These are phyloP conservation scores for Acipenser transmontanus DNA, from an alignment of 2,797 vertebrate species.

Conservation along the genomic window DNA sequence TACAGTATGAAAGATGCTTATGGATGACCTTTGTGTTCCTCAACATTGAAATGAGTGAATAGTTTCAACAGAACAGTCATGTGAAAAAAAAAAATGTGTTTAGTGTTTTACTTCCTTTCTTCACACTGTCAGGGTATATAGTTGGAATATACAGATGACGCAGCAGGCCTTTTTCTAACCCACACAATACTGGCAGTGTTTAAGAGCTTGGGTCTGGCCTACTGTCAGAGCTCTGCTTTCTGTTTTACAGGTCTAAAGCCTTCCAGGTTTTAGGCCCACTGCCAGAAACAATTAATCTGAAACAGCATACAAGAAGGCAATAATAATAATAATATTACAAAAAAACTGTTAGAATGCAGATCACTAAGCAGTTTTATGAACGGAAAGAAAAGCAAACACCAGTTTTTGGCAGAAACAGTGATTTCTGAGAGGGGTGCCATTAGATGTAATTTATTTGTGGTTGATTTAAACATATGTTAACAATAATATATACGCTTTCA, in stretches of 20 bases:
- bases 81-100: slow-evolving; percentile 9
- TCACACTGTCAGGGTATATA: slow-evolving; percentile 12
- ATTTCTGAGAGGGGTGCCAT: background rate
- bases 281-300: slow-evolving; percentile 73
- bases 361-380: slow-evolving; percentile 22
- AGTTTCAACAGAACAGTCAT: slow-evolving; percentile 10
- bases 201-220: slow-evolving; percentile 44
- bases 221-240: slow-evolving; percentile 49
- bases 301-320: slow-evolving; percentile 39
- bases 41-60: slow-evolving; percentile 13
- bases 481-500: background rate
- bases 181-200: slow-evolving; percentile 50
- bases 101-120: slow-evolving; percentile 9
- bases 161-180: slow-evolving; percentile 43
- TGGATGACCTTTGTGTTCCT: slow-evolving; percentile 13
- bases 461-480: background rate
- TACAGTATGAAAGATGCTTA: background rate
- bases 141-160: slow-evolving; percentile 5
- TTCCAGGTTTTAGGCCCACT: slow-evolving; percentile 61
- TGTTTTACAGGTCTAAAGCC: slow-evolving; percentile 54
- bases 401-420: background rate
- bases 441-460: background rate
- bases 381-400: background rate
- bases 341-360: slow-evolving; percentile 55
- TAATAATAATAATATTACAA: background rate